These are phyloP conservation scores for Lumbricus terrestris DNA, from an alignment of 2,888 invertebrate species.

Conservation along the genomic window DNA sequence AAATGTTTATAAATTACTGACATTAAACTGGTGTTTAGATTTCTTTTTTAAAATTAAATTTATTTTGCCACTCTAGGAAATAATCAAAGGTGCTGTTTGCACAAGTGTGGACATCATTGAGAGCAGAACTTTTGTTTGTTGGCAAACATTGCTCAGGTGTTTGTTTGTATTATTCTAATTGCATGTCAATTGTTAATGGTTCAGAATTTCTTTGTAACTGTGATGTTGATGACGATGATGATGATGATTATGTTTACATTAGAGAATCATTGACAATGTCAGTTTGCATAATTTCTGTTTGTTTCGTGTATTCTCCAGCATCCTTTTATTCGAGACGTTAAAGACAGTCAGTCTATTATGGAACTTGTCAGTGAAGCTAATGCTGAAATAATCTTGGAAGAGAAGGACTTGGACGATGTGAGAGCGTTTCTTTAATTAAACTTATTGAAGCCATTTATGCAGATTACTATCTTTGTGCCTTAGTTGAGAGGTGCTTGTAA, in stretches of 20 bases:
- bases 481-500: too few species aligned
- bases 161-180: too few species aligned
- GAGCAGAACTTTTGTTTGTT: too few species aligned
- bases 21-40: neutral
- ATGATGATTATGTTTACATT: neutral
- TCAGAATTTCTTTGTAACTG: neutral
- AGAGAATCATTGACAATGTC: neutral
- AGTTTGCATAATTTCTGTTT: neutral
- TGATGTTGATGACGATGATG: neutral
- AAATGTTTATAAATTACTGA: neutral
- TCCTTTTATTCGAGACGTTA: conserved; percentile 25
- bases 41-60: neutral
- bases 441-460: neutral
- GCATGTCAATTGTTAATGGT: neutral
- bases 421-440: neutral
- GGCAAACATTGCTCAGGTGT: too few species aligned
- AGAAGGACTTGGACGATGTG: conserved; percentile 69
- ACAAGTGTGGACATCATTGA: too few species aligned
- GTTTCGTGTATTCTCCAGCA: conserved; percentile 7
- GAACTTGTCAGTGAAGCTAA: conserved; percentile 91
- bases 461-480: neutral
- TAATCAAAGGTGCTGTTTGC: too few species aligned
- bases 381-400: conserved; percentile 86
- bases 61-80: too few species aligned
- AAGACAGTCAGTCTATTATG: conserved; percentile 72